Evolutionary conservation across 2,113 vertebrate species (phyloP), one percentile per base, ranked within the genome.

Genomic region (Solenodon paradoxus): DNA sequence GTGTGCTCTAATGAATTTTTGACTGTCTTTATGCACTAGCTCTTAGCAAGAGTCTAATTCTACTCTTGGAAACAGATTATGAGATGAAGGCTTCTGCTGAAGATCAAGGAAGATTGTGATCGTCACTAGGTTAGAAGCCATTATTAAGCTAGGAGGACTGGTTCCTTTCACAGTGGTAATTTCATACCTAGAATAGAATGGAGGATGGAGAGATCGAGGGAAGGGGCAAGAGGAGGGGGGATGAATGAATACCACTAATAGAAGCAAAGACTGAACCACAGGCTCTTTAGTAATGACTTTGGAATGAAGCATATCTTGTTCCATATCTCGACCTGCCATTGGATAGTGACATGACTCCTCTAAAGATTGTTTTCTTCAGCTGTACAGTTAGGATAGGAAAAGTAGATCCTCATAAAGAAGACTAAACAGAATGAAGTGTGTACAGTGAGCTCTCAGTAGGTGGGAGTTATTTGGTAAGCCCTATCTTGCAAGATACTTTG

Each of bases 351-450:
- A 47, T 13, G 28, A 71, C 11, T 5, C 75, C 32, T 80, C 45
- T 90, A 61, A 87, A 66, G 79, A 47, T 26, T 72, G 32, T 28
- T 79, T 94, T 96, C 40, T 63, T 84, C 4, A 47, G 51, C 28
- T 95, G 17, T 94, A 78, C 66, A 92, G 45, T 88, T 68, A 90
- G 82, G 28, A 45, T 69, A 85, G 38, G 53, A 81, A 79, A 32
- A 79, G 42, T 49, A 79, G 51, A 90, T 61, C 45, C 59, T 95
- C n/a, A 88, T 45, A 85, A 71, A 69, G 35, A 88, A 80, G 32
- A 88, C 69, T 24, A 71, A 20, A 79, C 16, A 82, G 79, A 84
- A 68, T 72, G 30, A 74, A 28, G 85, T 57, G 51, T 8, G 13
- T 38, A 35, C 28, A 77, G 47, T 78, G 20, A 86, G 38, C 42